Conservation (phyloP, 2,888 invertebrate genomes). For the Andrena trimmerana region DNA sequence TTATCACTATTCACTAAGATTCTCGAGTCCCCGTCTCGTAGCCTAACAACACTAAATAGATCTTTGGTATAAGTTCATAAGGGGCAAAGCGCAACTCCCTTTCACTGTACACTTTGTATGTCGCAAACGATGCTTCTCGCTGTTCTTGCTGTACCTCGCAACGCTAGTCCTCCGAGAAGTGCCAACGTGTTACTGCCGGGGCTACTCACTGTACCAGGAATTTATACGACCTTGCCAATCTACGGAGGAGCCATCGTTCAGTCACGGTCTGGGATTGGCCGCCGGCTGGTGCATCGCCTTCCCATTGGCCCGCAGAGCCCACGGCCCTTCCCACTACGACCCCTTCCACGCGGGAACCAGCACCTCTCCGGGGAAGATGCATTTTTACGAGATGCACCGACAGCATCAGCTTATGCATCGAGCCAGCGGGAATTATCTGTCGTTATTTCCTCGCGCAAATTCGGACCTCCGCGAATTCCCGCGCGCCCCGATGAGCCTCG, state of each 20-base stretch:
- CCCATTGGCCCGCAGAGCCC: slow-evolving; percentile 12
- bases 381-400: slow-evolving; percentile 26
- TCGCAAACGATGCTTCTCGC: no score
- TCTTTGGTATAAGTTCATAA: neutral
- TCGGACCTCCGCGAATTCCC: slow-evolving; percentile 40
- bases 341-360: neutral
- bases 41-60: neutral
- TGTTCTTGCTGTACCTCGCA: no score
- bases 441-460: slow-evolving; percentile 77
- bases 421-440: slow-evolving; percentile 74
- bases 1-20: neutral
- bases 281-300: no score
- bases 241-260: slow-evolving; percentile 34
- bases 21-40: neutral
- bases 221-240: slow-evolving; percentile 49
- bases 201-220: slow-evolving; percentile 10
- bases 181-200: slow-evolving; percentile 30
- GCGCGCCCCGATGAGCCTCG: slow-evolving; percentile 6
- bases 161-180: neutral
- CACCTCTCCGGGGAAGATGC: slow-evolving; percentile 1
- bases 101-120: neutral
- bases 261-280: slow-evolving; percentile 26
- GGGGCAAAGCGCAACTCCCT: neutral
- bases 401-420: slow-evolving; percentile 56
- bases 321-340: neutral